phyloP scores from a whole-genome alignment of 1,140 invertebrate genomes.

The Drusus annulatus region DNA sequence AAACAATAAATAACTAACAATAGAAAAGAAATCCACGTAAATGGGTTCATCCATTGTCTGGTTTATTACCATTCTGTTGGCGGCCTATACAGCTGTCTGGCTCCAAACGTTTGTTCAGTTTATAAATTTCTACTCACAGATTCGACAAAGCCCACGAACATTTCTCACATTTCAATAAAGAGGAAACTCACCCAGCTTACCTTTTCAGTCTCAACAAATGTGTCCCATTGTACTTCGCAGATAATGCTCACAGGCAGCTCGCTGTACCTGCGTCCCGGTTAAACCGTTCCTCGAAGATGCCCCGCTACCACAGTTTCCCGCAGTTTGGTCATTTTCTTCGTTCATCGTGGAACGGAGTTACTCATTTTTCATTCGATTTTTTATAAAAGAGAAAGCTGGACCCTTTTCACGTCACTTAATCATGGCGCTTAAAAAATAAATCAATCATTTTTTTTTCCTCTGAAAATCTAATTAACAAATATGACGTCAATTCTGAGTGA shows the following conservation, averaged over 20 bases:
- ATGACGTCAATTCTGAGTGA: too few species aligned
- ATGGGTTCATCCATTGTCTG: conserved; percentile 18
- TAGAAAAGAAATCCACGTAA: conserved; percentile 27
- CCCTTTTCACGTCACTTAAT: too few species aligned
- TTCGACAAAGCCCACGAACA: conserved; percentile 13
- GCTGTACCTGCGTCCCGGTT: too few species aligned
- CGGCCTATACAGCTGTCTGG: conserved; percentile 14
- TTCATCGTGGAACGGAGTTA: too few species aligned
- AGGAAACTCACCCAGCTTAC: conserved; percentile 6
- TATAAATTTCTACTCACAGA: conserved; percentile 26
- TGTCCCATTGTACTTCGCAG: neutral
- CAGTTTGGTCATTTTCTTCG: too few species aligned
- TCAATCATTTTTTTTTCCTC: too few species aligned
- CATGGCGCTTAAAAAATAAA: too few species aligned
- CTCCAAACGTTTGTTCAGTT: conserved; percentile 19
- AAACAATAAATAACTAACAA: conserved; percentile 22
- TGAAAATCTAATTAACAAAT: too few species aligned
- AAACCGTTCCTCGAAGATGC: too few species aligned
- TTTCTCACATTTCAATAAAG: conserved; percentile 31
- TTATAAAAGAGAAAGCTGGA: too few species aligned
- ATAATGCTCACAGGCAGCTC: neutral
- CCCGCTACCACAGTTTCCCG: too few species aligned
- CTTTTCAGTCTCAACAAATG: conserved; percentile 17
- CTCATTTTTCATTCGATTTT: too few species aligned
- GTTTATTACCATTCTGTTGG: conserved; percentile 19